Evolutionary conservation across 1,140 invertebrate species (phyloP), one percentile per base, ranked within the genome.

Genomic region (Callitettix versicolor): DNA sequence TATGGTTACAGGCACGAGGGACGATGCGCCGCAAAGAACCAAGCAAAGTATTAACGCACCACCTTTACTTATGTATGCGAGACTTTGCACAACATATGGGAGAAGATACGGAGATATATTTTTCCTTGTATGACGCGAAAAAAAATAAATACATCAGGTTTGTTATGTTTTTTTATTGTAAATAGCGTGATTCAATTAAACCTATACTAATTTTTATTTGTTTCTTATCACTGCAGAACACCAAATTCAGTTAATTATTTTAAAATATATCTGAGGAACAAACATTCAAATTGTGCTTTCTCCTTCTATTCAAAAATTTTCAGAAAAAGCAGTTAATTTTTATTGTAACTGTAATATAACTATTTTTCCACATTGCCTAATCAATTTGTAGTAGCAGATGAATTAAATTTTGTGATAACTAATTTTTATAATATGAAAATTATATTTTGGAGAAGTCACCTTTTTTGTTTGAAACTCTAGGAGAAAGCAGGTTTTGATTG

Each of bases 91-190:
- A 89, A 62, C 81, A 82, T 14, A 79, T 88, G 14, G 88, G 88
- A 0, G 91, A 95, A 68, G 88, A 92, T 64, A 84, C 86, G 0
- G 91, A 94, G 71, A 80, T 93, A 4, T 85, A 89, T 61, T 85
- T 95, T 63, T 90, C 88, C 42, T 68, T 95, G 0, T 93, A 89
- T 68, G 88, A 94, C 68, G 80, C 81, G 1, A 80, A 79, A 61
- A 77, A 81, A 54, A 76, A 76, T 53, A 69, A 71, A 59, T 74
- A 69, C 61, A 70, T 78, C 38, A 76, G 74, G 75, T 77, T 66
- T 47, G 21, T 40, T 17, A 40, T 40, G 12, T 18, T 20, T 49
- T 30, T 49, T 33, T 49, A 24, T 30, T 49, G 24, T 49, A 24
- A 12, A n/a, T 30, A 18, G 3, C n/a, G 3, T 30, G n/a, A n/a